Conservation (phyloP, 2,888 invertebrate species). For the Diaprepes abbreviatus region DNA sequence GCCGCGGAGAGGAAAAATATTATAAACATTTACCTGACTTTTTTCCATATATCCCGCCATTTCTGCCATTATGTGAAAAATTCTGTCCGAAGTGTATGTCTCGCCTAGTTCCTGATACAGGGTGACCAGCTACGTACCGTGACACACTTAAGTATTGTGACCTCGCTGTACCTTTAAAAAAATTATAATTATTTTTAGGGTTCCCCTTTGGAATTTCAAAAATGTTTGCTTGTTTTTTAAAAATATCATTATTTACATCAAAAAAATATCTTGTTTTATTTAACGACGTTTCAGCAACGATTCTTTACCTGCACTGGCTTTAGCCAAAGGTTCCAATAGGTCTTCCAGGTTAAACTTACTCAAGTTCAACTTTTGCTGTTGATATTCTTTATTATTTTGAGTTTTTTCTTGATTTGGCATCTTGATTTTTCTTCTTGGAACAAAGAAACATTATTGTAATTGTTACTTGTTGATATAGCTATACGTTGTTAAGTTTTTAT, state of each 20-base stretch:
- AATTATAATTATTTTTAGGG: too few relatives aligned
- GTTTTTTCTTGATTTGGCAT: constrained; percentile 35
- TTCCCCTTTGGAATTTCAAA: too few relatives aligned
- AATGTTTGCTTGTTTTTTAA: too few relatives aligned
- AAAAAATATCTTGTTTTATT: too few relatives aligned
- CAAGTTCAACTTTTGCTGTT: constrained; percentile 64
- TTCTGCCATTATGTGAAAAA: constrained; percentile 54
- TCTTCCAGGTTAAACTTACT: constrained; percentile 69
- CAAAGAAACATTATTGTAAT: constrained; percentile 3
- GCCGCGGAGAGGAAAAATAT: too few relatives aligned
- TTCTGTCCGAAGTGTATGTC: constrained; percentile 58
- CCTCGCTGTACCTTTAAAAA: constrained; percentile 68
- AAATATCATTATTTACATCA: too few relatives aligned
- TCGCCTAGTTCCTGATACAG: constrained; percentile 59
- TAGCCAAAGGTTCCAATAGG: constrained; percentile 64
- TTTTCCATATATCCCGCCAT: constrained; percentile 56
- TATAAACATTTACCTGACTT: constrained; percentile 48
- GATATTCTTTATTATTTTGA: constrained; percentile 31
- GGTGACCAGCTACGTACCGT: constrained; percentile 81
- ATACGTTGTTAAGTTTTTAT: too few relatives aligned
- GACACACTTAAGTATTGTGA: constrained; percentile 84
- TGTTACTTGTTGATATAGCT: too few relatives aligned
- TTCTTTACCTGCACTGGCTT: constrained; percentile 62
- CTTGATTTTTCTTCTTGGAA: constrained; percentile 47
- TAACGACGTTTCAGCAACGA: background rate